phyloP scores from a whole-genome alignment of 1,140 invertebrate species.

The Dendroctonus valens region DNA sequence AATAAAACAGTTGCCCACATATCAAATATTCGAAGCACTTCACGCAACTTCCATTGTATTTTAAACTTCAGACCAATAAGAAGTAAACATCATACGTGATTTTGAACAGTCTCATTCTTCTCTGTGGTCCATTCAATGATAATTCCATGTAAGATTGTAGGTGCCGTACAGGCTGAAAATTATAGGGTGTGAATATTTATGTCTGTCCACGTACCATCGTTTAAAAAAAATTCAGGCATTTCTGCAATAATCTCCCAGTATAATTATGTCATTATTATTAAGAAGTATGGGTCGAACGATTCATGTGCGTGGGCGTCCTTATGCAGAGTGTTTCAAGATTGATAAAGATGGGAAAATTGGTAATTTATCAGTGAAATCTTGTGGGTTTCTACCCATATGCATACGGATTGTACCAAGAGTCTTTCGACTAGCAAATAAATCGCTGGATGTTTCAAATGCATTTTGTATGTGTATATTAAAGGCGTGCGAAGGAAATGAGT shows the following conservation, averaged over 20 bases:
- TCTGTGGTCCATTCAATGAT: constrained; percentile 22
- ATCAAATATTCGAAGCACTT: constrained; percentile 5
- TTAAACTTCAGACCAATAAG: neutral
- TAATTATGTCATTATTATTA: constrained; percentile 20
- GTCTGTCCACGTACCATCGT: constrained; percentile 15
- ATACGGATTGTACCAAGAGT: too few species aligned
- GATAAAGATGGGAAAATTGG: neutral
- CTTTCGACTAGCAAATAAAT: too few species aligned
- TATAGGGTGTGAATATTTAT: constrained; percentile 37
- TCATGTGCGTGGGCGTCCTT: constrained; percentile 1
- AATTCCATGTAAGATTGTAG: constrained; percentile 15
- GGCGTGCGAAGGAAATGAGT: too few species aligned
- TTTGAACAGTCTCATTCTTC: constrained; percentile 7
- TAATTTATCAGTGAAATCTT: too few species aligned
- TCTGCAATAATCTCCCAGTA: constrained; percentile 5
- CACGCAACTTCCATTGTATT: neutral
- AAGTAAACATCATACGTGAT: neutral
- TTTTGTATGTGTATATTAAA: too few species aligned
- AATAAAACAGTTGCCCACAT: too few species aligned
- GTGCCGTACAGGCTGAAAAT: constrained; percentile 10
- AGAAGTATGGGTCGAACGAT: neutral
- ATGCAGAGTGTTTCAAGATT: neutral
- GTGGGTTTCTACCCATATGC: too few species aligned
- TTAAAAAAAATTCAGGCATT: constrained; percentile 11
- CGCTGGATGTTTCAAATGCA: too few species aligned